Evolutionary conservation across 2,888 invertebrate genomes (phyloP).

Genomic region (Luffia ferchaultella): DNA sequence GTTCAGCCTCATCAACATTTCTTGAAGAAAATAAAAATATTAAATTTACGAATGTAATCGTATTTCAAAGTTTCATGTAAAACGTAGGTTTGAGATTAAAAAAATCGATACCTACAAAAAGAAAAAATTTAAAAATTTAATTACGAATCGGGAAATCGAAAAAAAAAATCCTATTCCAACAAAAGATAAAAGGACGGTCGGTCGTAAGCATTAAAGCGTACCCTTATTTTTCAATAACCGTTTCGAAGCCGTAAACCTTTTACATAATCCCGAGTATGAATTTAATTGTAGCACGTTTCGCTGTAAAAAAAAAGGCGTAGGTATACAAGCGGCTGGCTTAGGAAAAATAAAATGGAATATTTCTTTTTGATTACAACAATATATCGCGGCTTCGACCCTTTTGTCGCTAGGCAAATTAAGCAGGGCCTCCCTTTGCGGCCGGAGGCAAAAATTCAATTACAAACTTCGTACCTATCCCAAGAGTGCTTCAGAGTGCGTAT

Average conservation of each 20-base stretch:
- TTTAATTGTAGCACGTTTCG: constrained; percentile 62
- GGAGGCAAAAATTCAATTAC: constrained; percentile 66
- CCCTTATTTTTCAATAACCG: constrained; percentile 13
- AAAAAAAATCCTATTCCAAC: neutral
- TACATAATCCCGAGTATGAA: constrained; percentile 54
- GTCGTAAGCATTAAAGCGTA: constrained; percentile 1
- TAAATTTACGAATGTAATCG: too few species aligned
- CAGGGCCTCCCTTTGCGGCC: constrained; percentile 60
- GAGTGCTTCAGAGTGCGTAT: constrained; percentile 51
- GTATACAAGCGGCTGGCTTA: constrained; percentile 19
- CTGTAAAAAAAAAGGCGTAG: constrained; percentile 34
- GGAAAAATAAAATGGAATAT: constrained; percentile 59
- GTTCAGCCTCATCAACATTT: too few species aligned
- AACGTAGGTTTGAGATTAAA: too few species aligned
- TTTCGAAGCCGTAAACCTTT: constrained; percentile 26
- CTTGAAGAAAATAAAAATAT: too few species aligned
- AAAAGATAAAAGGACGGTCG: constrained; percentile 5
- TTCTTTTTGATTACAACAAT: constrained; percentile 67
- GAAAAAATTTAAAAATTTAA: too few species aligned
- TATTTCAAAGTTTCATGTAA: too few species aligned
- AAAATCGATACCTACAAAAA: too few species aligned
- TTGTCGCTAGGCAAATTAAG: constrained; percentile 43
- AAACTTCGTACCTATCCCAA: constrained; percentile 58
- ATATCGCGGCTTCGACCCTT: constrained; percentile 25
- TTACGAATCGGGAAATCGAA: too few species aligned